Evolutionary conservation across 2,113 vertebrate species (phyloP), one percentile per base, ranked within the genome.

Genomic region (Eptesicus fuscus): DNA sequence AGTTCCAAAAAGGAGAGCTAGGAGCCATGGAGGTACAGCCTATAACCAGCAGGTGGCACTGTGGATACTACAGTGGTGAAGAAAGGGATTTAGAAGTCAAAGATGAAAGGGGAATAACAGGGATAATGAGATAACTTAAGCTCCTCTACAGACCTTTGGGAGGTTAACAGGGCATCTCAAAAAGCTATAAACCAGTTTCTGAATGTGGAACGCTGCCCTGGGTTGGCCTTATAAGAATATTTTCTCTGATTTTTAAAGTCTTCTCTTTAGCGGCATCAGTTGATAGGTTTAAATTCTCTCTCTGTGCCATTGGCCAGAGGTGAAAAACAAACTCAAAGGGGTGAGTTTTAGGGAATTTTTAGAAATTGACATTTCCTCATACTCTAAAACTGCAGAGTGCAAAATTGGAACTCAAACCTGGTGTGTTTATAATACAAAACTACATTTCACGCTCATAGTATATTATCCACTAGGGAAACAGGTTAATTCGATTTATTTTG

Each of bases 21-120:
- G 76, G 89, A 97, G 97, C 94, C 78, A 56, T 84, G 93, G 94
- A 74, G 59, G 94, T 96, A 83, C 89, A 86, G n/a, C 25, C 22
- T 44, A 44, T 1, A 8, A 65, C 98, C 98, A 98, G 98, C 95
- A 98, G 98, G 97, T 98, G 98, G 98, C 98, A 98, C 98, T 98
- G 98, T 98, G 96, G 96, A 98, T 84, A 97, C 98, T 98, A 88
- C 85, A 0, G 96, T 98, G 94, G 96, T 56, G 11, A 96, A 93
- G 97, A 93, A 93, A 87, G 2, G 70, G 80, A 32, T 83, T 47
- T 37, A n/a, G 53, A 7, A n/a, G 49, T 37, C 80, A 0, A 56
- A 84, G 96, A 80, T 78, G 76, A 94, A 84, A 88, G 67, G 74
- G 88, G 47, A 74, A 82, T 80, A 20, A 23, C 77, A 23, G 49